Evolutionary conservation across 2,113 vertebrate genomes (phyloP).

Genomic region (Lonchura striata): DNA sequence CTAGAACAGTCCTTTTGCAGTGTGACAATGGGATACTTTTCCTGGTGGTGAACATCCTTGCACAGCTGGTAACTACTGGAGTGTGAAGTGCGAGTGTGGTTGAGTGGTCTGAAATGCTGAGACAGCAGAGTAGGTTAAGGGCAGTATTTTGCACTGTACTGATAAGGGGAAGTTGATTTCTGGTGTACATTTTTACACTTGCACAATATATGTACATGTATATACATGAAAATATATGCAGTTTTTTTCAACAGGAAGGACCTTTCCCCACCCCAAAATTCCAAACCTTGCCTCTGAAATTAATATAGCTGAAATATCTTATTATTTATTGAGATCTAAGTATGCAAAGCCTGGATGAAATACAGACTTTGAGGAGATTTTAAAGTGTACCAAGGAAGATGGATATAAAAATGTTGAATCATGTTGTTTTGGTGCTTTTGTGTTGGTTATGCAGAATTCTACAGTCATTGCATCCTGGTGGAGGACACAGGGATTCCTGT

Average conservation of each 20-base stretch:
- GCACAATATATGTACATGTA: too few relatives aligned
- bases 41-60: not conserved
- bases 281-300: not conserved
- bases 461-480: not conserved
- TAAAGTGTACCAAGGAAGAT: rapidly evolving
- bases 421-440: not conserved
- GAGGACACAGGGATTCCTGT: not conserved
- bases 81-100: not conserved
- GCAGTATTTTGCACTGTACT: not conserved
- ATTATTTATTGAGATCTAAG: not conserved
- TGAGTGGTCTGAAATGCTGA: not conserved
- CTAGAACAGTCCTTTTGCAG: not conserved
- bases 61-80: not conserved
- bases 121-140: not conserved
- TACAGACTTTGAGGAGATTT: not conserved
- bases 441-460: not conserved
- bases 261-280: not conserved
- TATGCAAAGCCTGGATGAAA: not conserved
- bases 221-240: rapidly evolving
- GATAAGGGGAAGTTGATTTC: not conserved
- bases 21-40: not conserved
- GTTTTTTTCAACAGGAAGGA: not conserved
- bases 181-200: not conserved
- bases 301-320: not conserved
- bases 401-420: not conserved